Conservation (phyloP, 2,888 invertebrate species). For the Drosophila testacea region DNA sequence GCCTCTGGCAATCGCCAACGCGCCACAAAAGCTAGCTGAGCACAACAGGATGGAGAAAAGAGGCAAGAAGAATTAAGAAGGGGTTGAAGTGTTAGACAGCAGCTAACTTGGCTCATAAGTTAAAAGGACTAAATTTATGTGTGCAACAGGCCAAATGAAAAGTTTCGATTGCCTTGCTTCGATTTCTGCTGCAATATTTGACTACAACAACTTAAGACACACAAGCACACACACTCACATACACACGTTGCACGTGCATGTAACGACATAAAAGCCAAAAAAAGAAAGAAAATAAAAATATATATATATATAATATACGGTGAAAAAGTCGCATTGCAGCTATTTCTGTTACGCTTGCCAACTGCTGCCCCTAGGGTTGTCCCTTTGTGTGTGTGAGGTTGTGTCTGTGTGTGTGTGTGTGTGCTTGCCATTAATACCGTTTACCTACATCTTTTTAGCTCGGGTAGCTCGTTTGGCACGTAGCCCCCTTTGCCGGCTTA, state of each 20-base stretch:
- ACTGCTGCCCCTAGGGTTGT: conserved; percentile 55
- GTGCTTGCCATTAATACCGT: conserved; percentile 74
- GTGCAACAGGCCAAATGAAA: conserved; percentile 62
- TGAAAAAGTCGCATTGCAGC: conserved; percentile 81
- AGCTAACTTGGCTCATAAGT: conserved; percentile 46
- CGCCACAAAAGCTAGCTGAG: conserved; percentile 39
- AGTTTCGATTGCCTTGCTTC: conserved; percentile 45
- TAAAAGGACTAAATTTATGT: conserved; percentile 58
- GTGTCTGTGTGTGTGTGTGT: conserved; percentile 27
- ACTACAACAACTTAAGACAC: conserved; percentile 30
- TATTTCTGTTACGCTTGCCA: conserved; percentile 79
- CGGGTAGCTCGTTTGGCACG: conserved; percentile 44
- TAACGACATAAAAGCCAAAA: conserved; percentile 51
- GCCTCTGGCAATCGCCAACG: conserved; percentile 62
- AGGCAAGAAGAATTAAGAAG: no score
- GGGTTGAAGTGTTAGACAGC: conserved; percentile 12
- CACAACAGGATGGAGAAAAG: background rate
- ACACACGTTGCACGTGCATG: conserved; percentile 60
- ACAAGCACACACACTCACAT: conserved; percentile 25
- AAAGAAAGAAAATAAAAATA: conserved; percentile 36
- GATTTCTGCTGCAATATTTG: conserved; percentile 67
- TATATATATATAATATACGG: conserved; percentile 17
- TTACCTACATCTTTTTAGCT: conserved; percentile 63
- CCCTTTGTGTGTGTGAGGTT: background rate
- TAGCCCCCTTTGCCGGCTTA: conserved; percentile 33